A percentile compares a stretch with the other conserved stretches of the same genome.
These are phyloP conservation scores for Perca flavescens DNA, from an alignment of 2,113 vertebrate genomes.

Conservation along the genomic window DNA sequence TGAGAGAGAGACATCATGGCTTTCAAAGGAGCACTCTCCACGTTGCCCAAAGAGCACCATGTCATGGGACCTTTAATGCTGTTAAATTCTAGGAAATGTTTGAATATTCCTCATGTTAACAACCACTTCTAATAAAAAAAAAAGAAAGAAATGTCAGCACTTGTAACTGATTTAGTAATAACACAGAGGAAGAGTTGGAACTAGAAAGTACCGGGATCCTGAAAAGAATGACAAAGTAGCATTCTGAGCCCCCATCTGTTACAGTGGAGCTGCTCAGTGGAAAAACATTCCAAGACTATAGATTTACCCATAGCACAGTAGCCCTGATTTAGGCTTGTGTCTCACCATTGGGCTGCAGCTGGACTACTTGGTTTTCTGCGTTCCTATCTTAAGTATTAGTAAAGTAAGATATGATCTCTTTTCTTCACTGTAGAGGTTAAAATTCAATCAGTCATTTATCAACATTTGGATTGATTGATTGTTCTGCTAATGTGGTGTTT, in stretches of 20 bases:
- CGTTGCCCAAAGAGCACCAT: no score
- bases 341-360: background rate
- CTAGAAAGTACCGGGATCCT: background rate
- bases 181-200: background rate
- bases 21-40: no score
- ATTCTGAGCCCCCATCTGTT: constrained; percentile 12
- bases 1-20: no score
- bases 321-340: background rate
- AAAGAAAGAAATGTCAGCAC: background rate
- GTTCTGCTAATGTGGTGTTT: background rate
- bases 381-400: background rate
- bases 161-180: background rate
- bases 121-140: background rate
- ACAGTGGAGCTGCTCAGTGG: background rate
- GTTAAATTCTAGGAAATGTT: background rate
- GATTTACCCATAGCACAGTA: background rate
- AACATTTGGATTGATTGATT: background rate
- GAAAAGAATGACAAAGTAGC: constrained; percentile 2
- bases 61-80: no score
- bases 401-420: background rate
- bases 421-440: background rate
- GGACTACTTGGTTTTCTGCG: background rate
- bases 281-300: background rate
- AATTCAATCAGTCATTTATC: background rate
- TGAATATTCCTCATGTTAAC: background rate